These are phyloP conservation scores for Amphipoea oculea DNA, from an alignment of 2,888 invertebrate species.

Conservation along the genomic window DNA sequence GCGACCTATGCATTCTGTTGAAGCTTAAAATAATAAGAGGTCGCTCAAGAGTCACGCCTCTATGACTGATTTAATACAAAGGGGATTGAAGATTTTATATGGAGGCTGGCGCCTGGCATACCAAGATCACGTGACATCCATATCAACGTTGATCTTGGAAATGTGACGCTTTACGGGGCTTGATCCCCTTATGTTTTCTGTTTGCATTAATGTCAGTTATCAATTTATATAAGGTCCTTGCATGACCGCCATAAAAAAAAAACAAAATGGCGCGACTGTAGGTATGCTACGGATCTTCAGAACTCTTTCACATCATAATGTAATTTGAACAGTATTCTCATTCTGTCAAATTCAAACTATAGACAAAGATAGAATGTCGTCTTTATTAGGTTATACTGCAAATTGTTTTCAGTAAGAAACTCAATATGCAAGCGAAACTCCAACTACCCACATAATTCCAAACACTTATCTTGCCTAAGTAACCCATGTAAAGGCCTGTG, in stretches of 20 bases:
- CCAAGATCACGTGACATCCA: not conserved
- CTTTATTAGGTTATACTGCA: not conserved
- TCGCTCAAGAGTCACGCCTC: not conserved
- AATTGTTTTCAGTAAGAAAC: not conserved
- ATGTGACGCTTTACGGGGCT: not conserved
- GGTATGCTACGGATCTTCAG: not conserved
- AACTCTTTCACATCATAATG: not conserved
- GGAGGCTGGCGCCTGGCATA: not conserved
- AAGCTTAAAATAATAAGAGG: not conserved
- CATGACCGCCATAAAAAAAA: not conserved
- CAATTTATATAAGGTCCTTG: not conserved
- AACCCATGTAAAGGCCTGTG: not conserved
- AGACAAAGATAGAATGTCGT: not conserved
- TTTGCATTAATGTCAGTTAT: not conserved
- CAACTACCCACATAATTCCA: too few relatives aligned
- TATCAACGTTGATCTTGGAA: not conserved
- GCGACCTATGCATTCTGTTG: not conserved
- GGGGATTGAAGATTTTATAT: not conserved
- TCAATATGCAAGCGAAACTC: not conserved
- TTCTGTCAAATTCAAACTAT: not conserved
- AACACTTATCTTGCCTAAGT: conserved; percentile 31
- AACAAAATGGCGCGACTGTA: not conserved
- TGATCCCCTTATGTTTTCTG: not conserved
- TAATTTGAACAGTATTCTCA: not conserved
- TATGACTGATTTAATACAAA: not conserved